Base-by-base conservation (phyloP, 2,797 vertebrate species). In the Lithobates sylvaticus region DNA sequence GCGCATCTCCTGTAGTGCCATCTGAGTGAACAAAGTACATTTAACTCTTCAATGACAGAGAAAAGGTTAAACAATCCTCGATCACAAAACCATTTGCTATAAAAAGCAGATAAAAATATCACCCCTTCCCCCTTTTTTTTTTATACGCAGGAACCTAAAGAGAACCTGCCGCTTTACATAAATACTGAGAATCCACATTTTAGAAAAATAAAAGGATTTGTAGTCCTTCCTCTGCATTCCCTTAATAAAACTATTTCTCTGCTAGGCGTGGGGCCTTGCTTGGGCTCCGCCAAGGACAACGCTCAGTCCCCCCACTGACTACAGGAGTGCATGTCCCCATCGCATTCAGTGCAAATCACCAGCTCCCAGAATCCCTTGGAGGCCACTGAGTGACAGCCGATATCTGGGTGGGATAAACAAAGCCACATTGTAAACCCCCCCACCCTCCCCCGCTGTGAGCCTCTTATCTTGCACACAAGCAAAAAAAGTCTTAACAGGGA, bases 171-270 rank as follows among this genome's bases (percentile, higher is more conserved):
- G 90, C 89, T 93, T 93, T 95, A 95, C 94, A 95, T 95, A 96
- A 95, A 96, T 95, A 96, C 94, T 95, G 94, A 96, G 93, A 93
- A 65, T 94, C 94, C 64, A 68, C 54, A 68, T 9, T 9, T 50
- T 81, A 81, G 67, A 71, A 81, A 81, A 81, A 81, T 81, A 81
- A 50, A 79, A 70, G 44, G 42, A 71, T 70, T n/a, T 71, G 21
- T 65, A 10, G 23, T 26, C 71, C 71, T 44, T 26, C 18, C 71
- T 81, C 78, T 80, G 21, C 78, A 1, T 34, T 70, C 67, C 78
- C 67, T 70, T 54, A 50, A 50, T 69, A 70, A 80, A 69, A 47
- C 39, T 69, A 50, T 67, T n/a, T 50, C 7, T 78, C 3, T 12
- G 21, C 7, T 10, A 15, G 23, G 32, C 2, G 58, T 5, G 54